A percentile compares a stretch with the other conserved stretches of the same genome.
These are phyloP conservation scores for Eupithecia tripunctaria DNA, from an alignment of 2,888 invertebrate species.

Conservation along the genomic window DNA sequence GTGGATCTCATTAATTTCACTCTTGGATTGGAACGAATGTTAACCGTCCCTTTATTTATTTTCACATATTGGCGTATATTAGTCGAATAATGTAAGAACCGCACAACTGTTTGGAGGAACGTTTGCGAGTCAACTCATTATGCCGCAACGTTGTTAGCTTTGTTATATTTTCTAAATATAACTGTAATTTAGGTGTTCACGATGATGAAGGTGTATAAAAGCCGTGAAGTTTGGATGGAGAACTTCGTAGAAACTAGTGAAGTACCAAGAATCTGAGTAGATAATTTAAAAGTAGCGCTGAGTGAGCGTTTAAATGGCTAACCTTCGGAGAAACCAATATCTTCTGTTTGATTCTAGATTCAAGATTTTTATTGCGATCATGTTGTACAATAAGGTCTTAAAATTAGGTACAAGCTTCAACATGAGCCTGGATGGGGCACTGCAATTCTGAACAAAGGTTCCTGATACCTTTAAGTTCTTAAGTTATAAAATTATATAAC, in stretches of 20 bases:
- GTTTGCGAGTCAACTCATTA: constrained; percentile 63
- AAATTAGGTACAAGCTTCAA: too few species aligned
- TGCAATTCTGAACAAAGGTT: too few species aligned
- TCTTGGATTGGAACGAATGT: constrained; percentile 28
- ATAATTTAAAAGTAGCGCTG: constrained; percentile 1
- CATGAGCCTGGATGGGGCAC: too few species aligned
- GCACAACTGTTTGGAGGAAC: constrained; percentile 42
- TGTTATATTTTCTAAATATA: constrained; percentile 48
- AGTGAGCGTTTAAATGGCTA: background rate
- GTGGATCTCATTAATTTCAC: constrained; percentile 26
- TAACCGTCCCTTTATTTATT: constrained; percentile 40
- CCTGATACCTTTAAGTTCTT: too few species aligned
- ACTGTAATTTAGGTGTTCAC: constrained; percentile 31
- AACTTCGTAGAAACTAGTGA: background rate
- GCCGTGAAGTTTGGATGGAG: background rate
- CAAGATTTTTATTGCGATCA: too few species aligned
- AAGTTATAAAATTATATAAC: too few species aligned
- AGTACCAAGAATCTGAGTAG: background rate
- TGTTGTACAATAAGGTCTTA: too few species aligned
- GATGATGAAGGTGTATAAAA: constrained; percentile 20
- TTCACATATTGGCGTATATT: constrained; percentile 22
- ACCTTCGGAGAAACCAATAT: background rate
- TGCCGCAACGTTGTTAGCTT: constrained; percentile 56
- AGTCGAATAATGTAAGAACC: background rate
- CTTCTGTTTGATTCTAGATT: background rate